Evolutionary conservation across 2,888 invertebrate species (phyloP).

Genomic region (Esperia sulphurella): DNA sequence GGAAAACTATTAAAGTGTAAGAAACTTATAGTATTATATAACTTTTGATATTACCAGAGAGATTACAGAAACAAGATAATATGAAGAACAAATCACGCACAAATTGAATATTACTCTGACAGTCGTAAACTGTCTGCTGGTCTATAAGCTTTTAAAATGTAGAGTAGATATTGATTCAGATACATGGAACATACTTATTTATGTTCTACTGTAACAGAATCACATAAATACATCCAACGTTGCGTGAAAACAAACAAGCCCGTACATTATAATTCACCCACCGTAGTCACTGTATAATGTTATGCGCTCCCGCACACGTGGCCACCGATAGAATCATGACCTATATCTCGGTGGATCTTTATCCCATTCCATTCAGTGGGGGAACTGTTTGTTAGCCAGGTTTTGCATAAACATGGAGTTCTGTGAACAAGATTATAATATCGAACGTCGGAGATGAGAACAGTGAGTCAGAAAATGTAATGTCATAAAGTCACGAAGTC

Average conservation of each 20-base stretch:
- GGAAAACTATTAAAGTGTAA: too few relatives aligned
- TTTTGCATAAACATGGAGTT: background rate
- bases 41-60: too few relatives aligned
- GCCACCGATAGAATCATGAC: conserved; percentile 26
- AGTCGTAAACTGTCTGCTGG: too few relatives aligned
- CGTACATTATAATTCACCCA: conserved; percentile 1
- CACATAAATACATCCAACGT: background rate
- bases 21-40: too few relatives aligned
- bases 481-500: too few relatives aligned
- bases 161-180: too few relatives aligned
- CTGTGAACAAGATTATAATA: background rate
- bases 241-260: background rate
- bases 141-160: too few relatives aligned
- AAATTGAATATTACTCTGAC: too few relatives aligned
- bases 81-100: too few relatives aligned
- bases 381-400: background rate
- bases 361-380: conserved; percentile 9
- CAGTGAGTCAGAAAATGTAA: background rate
- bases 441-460: background rate
- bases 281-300: conserved; percentile 2
- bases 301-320: conserved; percentile 21
- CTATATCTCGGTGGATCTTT: conserved; percentile 30
- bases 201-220: too few relatives aligned
- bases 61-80: too few relatives aligned
- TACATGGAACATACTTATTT: too few relatives aligned